Evolutionary conservation across 2,888 invertebrate species (phyloP), one percentile per base, ranked within the genome.

Genomic region (Ametastegia equiseti): DNA sequence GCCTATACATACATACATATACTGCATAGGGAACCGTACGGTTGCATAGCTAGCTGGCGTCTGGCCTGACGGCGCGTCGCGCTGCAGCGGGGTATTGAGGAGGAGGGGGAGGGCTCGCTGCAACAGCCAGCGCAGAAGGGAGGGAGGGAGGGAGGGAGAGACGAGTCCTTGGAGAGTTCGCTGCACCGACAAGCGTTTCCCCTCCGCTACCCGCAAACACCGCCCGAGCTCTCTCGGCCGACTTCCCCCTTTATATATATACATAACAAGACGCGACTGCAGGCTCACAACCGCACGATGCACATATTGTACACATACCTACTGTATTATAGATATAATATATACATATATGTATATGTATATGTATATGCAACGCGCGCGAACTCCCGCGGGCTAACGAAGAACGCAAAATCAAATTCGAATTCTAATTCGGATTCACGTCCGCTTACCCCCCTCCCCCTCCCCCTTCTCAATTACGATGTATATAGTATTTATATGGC

Each of bases 141-240:
- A 36, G 69, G 36, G 33, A 75, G 78, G 83, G 84, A 81, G 84
- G 83, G 86, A 85, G 57, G 30, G 36, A 23, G 39, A 23, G 45
- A 54, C 84, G 84, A 91, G 91, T 89, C 91, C 91, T 91, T 91
- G 91, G 89, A 91, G 91, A 91, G 91, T 91, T 91, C 91, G 91
- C 90, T 91, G 91, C 91, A 91, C 91, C 91, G 90, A 90, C 82
- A 33, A n/a, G 65, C 47, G 65, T 82, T n/a, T n/a, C n/a, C 81
- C 83, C 82, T 77, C 81, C 57, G 50, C 83, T 77, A 81, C 83
- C 82, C 83, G 80, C 83, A 81, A 82, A 82, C 81, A 79, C 81
- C 80, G 69, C 69, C n/a, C n/a, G n/a, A n/a, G n/a, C n/a, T n/a
- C n/a, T n/a, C n/a, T n/a, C 80, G 78, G 57, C 80, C 77, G 75